phyloP scores from a whole-genome alignment of 2,797 vertebrate genomes.

The Myotis planiceps region DNA sequence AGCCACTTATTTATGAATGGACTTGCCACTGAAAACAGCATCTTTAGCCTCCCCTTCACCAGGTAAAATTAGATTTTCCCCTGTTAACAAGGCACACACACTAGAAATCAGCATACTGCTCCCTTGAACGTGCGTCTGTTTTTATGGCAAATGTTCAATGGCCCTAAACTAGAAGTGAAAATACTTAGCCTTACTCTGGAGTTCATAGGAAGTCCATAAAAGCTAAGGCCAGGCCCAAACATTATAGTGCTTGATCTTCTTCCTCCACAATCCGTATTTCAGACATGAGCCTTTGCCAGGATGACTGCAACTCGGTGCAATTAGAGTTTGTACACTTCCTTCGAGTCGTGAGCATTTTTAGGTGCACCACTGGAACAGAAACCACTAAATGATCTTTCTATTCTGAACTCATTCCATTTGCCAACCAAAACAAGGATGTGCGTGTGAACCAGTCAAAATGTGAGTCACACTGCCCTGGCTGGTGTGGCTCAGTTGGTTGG shows the following conservation, averaged over 20 bases:
- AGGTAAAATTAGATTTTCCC: background rate
- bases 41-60: background rate
- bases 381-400: constrained; percentile 46
- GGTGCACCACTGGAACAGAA: background rate
- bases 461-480: constrained; percentile 41
- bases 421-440: constrained; percentile 65
- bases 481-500: background rate
- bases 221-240: background rate
- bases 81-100: background rate
- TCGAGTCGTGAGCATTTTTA: background rate
- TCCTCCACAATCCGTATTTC: background rate
- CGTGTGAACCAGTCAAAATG: constrained; percentile 22
- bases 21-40: background rate
- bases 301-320: background rate
- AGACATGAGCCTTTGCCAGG: background rate
- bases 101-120: background rate
- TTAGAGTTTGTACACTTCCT: background rate
- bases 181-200: background rate
- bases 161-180: background rate
- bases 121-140: background rate
- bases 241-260: background rate
- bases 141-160: constrained; percentile 19
- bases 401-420: constrained; percentile 34
- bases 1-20: background rate
- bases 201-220: background rate